Evolutionary conservation across 2,888 invertebrate species (phyloP), one percentile per base, ranked within the genome.

Genomic region (Dicranocentrus wangi): DNA sequence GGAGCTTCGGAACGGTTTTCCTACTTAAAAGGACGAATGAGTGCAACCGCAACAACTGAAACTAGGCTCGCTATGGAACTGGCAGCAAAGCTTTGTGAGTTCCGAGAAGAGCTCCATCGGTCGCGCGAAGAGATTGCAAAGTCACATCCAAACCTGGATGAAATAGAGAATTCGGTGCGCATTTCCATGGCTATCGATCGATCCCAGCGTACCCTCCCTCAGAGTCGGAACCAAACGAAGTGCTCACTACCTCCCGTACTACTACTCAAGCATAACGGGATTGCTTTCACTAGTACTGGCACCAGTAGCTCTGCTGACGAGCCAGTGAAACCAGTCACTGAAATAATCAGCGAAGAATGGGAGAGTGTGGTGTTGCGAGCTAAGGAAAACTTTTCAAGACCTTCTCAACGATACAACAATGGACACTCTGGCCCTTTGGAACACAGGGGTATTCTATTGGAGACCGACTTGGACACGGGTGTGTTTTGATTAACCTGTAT

Each of bases 381-480:
- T 60, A 83, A 55, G 63, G 69, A 69, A 60, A 77, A 72, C 55
- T 73, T 77, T 23, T 47, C 72, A 21, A 65, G 53, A 63, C 23
- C 39, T 42, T 72, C 72, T 61, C 72, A 53, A 60, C 60, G 43
- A 51, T 1, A 10, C 70, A 69, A 72, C 76, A 70, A 47, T 27
- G 63, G 60, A 51, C 27, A 58, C 15, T 23, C 51, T 28, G 42
- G 32, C n/a, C 55, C 75, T 51, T 68, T 19, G 23, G 39, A 68
- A 21, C 58, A 88, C 89, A 89, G 90, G 91, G 94, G 95, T 89
- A 92, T 95, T 91, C 47, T 72, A 61, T 93, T 95, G 90, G 95
- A 95, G 91, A 95, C 96, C 87, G 95, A 95, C 91, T 92, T 95
- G 90, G 95, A 95, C 93, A 92, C 92, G 83, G 85, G 85, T 85